Conservation (phyloP, 2,888 invertebrate species). For the Sarcophaga caerulescens region DNA sequence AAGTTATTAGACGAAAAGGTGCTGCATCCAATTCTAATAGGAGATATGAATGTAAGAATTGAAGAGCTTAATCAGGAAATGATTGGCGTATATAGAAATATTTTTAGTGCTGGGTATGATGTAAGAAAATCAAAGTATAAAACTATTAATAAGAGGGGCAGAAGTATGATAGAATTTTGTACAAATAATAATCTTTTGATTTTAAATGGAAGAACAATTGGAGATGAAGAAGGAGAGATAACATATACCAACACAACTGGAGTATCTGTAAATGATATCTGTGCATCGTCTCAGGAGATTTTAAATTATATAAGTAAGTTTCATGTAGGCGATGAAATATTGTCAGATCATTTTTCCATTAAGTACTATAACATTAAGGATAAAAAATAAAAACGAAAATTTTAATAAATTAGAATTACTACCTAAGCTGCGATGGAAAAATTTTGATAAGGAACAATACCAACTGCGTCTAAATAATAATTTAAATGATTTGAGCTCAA, state of each 20-base stretch:
- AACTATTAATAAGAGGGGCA: no score
- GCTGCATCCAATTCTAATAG: not conserved
- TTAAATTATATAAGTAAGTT: slow-evolving; percentile 1
- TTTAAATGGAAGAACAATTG: slow-evolving; percentile 1
- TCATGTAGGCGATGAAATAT: not conserved
- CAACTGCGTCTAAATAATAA: not conserved
- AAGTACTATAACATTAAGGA: not conserved
- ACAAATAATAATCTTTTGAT: not conserved
- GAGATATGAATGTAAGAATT: slow-evolving; percentile 31
- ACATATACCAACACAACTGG: slow-evolving; percentile 16
- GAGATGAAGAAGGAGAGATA: slow-evolving; percentile 13
- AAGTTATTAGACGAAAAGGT: not conserved
- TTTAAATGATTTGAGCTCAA: not conserved
- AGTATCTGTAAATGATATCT: slow-evolving; percentile 28
- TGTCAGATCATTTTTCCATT: not conserved
- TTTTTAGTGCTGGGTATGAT: slow-evolving; percentile 1
- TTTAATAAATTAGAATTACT: not conserved
- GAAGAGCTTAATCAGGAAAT: slow-evolving; percentile 5
- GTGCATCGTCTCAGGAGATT: not conserved
- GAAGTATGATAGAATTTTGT: no score
- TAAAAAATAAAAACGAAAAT: not conserved
- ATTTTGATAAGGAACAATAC: not conserved
- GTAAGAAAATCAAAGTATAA: no score
- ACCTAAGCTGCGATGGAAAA: not conserved
- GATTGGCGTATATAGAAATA: not conserved